These are phyloP conservation scores for Bolinopsis microptera DNA, from an alignment of 37 sponge, comb jelly and placozoan species.

Conservation along the genomic window DNA sequence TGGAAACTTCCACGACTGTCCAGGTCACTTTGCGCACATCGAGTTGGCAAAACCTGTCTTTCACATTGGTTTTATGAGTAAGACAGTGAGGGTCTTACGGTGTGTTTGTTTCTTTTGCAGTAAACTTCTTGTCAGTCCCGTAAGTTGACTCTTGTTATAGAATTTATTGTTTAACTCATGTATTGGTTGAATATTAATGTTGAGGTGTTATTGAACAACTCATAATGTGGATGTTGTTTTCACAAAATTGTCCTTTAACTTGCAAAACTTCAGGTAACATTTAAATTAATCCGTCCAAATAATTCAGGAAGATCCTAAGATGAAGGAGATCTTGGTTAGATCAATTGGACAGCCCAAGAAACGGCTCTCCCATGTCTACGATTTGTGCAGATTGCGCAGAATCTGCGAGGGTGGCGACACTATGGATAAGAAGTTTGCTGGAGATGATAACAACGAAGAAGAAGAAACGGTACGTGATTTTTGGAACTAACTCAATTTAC, in stretches of 20 bases:
- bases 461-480: conserved; percentile 30
- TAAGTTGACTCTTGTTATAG: no score
- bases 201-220: no score
- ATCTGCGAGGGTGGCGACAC: conserved; percentile 81
- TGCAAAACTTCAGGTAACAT: no score
- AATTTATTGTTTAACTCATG: no score
- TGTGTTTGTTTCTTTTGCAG: conserved; percentile 99
- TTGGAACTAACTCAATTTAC: not conserved
- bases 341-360: conserved; percentile 71
- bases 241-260: no score
- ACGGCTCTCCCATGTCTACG: conserved; percentile 85
- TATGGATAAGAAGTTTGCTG: conserved; percentile 71
- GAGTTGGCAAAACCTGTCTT: conserved; percentile 96
- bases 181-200: no score
- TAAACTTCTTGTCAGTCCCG: conserved; percentile 85
- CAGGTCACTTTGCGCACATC: conserved; percentile 99
- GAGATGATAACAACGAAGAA: not conserved
- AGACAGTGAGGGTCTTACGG: conserved; percentile 84
- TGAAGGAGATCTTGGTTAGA: conserved; percentile 83
- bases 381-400: conserved; percentile 79
- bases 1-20: conserved; percentile 94
- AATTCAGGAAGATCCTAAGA: conserved; percentile 84
- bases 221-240: no score
- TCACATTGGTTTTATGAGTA: conserved; percentile 89
- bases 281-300: no score